Base-by-base conservation (phyloP, 2,797 vertebrate species). In the Philypnodon macrostomus region DNA sequence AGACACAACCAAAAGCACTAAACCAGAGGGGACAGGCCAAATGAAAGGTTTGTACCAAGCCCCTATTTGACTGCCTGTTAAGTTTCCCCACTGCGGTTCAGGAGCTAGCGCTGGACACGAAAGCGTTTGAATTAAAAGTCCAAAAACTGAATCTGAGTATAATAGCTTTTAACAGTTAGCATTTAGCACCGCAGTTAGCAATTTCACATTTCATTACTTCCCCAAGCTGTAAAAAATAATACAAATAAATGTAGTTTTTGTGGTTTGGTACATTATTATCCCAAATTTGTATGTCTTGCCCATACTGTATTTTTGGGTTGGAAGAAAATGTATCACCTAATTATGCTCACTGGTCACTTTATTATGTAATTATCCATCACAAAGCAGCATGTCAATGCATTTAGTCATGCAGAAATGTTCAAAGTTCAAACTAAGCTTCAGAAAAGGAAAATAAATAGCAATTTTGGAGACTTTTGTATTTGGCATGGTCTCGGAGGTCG, bases 171-270 rank as follows among this genome's bases (percentile, higher is more conserved):
- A 73, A 56, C 63, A 17, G 39, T 23, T 11, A 34, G 8, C 56
- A 56, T 75, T 55, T 7, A 40, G 45, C 47, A 47, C 49, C 47
- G n/a, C n/a, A 45, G 50, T 58, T 39, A 60, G 35, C 35, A 48
- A 70, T 77, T 80, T 79, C 64, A 75, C 59, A 69, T 76, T 75
- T 66, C 66, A 77, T 66, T 71, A 66, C 61, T 52, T 72, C 54
- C 53, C 42, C 67, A 67, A 70, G 3, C 29, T 23, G 58, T 63
- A 39, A n/a, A n/a, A n/a, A n/a, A 64, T 50, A 59, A 55, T 59
- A 65, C 23, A 65, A 58, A 56, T 56, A 63, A 24, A 65, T 54
- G 15, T 10, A 61, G 27, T 44, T 47, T 27, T 37, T 53, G 57
- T 40, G 45, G 29, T 63, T 39, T 55, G 5, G 30, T 68, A n/a